Evolutionary conservation across 2,113 vertebrate species (phyloP).

Genomic region (Lipotes vexillifer): DNA sequence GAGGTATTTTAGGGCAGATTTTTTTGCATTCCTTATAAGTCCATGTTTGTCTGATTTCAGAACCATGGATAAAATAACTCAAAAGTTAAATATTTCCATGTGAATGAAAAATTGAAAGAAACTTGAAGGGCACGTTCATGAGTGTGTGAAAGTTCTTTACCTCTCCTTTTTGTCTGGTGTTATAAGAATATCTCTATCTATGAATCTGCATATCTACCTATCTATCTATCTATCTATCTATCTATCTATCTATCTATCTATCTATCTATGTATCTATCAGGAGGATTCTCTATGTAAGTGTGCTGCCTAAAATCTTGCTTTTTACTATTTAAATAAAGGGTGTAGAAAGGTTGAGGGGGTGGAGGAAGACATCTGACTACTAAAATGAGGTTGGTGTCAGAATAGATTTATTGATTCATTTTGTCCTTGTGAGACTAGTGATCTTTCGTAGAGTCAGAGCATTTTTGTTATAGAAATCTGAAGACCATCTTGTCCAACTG

Average conservation of each 20-base stretch:
- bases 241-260: background rate
- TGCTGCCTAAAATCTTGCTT: background rate
- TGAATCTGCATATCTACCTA: background rate
- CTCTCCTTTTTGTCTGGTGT: background rate
- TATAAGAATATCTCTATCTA: background rate
- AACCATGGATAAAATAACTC: background rate
- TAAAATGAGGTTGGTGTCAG: background rate
- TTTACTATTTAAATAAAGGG: background rate
- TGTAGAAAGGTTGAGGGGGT: background rate
- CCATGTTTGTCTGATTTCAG: background rate
- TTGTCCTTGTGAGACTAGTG: background rate
- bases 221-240: background rate
- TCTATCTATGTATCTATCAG: background rate
- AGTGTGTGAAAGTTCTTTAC: background rate
- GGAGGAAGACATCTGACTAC: background rate
- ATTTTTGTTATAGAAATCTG: conserved; percentile 41
- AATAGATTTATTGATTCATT: conserved; percentile 20
- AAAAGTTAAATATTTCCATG: background rate
- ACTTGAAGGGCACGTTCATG: background rate
- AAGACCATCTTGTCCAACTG: conserved; percentile 23
- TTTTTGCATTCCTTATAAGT: background rate
- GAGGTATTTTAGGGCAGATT: background rate
- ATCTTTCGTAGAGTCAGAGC: conserved; percentile 2
- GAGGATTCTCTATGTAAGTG: background rate
- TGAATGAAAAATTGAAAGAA: background rate